A percentile compares a stretch with the other conserved stretches of the same genome.
phyloP scores from a whole-genome alignment of 2,113 vertebrate genomes.

The human region GRCh38 chr13:55403001-55403500 shows the following conservation, averaged over 20 bases:
- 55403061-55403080: not conserved
- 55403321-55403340: not conserved
- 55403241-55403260: not conserved
- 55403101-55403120: not conserved
- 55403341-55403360: not conserved
- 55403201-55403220: not conserved
- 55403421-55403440: not conserved
- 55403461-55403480: not conserved
- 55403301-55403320: not conserved
- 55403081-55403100: not conserved
- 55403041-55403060: not conserved
- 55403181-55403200: constrained; percentile 9
- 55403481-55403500: not conserved
- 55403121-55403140: not conserved
- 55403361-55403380: not conserved
- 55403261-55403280: not conserved
- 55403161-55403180: not conserved
- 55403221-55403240: not conserved
- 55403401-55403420: not conserved
- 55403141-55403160: not conserved
- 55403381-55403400: not conserved
- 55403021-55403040: not conserved
- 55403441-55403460: not conserved
- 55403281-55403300: not conserved
- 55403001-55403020: not conserved